Evolutionary conservation across 2,888 invertebrate species (phyloP).

Genomic region (Drosophila subsilvestris): DNA sequence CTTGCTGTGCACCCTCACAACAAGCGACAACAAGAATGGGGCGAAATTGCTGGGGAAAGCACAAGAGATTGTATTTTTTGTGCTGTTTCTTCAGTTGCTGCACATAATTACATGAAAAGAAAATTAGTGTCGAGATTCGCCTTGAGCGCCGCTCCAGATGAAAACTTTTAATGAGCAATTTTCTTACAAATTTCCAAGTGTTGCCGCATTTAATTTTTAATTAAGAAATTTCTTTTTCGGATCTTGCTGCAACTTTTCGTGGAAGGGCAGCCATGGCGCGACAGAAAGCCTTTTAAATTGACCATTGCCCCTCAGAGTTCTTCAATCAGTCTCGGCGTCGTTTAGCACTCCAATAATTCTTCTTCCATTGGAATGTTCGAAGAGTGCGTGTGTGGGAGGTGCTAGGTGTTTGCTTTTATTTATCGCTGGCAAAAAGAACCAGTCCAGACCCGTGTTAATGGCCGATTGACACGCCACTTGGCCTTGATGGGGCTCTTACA

Average conservation of each 20-base stretch:
- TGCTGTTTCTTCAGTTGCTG: conserved; percentile 42
- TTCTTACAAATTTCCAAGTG: conserved; percentile 77
- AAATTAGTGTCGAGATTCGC: conserved; percentile 78
- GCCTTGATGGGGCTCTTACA: conserved; percentile 64
- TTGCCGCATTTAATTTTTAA: conserved; percentile 77
- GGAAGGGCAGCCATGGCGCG: conserved; percentile 16
- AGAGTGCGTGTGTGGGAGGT: conserved; percentile 15
- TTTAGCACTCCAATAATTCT: conserved; percentile 27
- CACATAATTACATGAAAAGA: conserved; percentile 74
- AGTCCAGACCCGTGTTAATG: conserved; percentile 68
- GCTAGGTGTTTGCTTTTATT: conserved; percentile 58
- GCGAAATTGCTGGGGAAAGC: conserved; percentile 31
- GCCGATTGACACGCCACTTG: conserved; percentile 80
- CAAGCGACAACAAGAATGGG: conserved; percentile 17
- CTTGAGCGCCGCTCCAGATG: conserved; percentile 72
- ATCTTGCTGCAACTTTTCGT: conserved; percentile 13
- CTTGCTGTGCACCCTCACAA: conserved; percentile 11
- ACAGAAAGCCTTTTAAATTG: conserved; percentile 46
- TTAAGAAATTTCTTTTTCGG: conserved; percentile 56
- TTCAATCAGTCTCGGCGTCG: conserved; percentile 27
- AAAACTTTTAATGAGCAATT: conserved; percentile 80
- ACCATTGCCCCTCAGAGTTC: conserved; percentile 18
- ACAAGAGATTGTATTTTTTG: conserved; percentile 29
- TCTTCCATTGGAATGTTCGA: neutral
- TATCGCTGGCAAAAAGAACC: conserved; percentile 52